phyloP scores from a whole-genome alignment of 2,113 vertebrate genomes.

The Fukomys damarensis region DNA sequence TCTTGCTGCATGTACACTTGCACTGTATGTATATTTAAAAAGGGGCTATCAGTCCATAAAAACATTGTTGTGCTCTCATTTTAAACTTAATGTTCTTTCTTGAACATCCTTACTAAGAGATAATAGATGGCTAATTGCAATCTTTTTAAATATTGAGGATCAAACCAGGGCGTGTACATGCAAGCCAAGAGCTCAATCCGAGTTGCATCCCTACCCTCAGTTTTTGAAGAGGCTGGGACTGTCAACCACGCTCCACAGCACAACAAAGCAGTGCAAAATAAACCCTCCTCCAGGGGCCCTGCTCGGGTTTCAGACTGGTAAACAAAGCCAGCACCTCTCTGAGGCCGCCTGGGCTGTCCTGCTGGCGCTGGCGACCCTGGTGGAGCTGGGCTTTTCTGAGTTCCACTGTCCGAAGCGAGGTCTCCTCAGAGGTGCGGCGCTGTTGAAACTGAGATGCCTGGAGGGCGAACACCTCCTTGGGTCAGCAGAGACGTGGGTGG shows the following conservation, averaged over 20 bases:
- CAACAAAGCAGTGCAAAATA: neutral
- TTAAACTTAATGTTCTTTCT: neutral
- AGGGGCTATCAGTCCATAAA: neutral
- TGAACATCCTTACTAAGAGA: neutral
- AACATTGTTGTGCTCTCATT: neutral
- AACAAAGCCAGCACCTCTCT: neutral
- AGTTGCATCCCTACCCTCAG: neutral
- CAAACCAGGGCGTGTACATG: neutral
- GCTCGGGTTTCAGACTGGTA: neutral
- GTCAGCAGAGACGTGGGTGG: neutral
- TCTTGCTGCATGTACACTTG: neutral
- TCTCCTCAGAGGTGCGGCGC: neutral
- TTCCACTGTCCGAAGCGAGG: too few species aligned
- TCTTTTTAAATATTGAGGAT: neutral
- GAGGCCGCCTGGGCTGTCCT: neutral
- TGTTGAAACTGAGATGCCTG: neutral
- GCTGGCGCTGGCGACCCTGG: neutral
- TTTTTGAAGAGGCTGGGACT: neutral
- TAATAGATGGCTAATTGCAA: neutral
- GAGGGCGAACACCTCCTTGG: neutral
- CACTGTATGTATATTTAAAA: neutral
- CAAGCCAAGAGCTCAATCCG: neutral
- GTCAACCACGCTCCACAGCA: neutral
- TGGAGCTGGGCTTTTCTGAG: neutral
- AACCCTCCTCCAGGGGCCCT: neutral